Percentiles rank a stretch among this genome's conserved stretches.
These are phyloP conservation scores for Cheilosia pagana DNA, from an alignment of 2,888 invertebrate species.

Conservation along the genomic window DNA sequence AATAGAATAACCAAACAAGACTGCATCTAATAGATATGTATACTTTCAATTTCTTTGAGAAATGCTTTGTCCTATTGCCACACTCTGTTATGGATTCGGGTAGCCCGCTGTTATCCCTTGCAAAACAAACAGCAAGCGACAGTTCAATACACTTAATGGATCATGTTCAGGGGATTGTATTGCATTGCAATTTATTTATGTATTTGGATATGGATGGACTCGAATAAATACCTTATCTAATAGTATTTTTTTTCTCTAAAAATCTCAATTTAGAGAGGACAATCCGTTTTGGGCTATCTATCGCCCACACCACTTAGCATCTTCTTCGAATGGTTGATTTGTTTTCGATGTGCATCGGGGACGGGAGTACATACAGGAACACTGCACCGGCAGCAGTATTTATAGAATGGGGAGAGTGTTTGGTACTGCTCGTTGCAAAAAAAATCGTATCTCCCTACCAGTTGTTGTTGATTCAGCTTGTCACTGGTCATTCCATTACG, in stretches of 20 bases:
- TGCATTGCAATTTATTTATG: slow-evolving; percentile 24
- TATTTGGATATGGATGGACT: slow-evolving; percentile 30
- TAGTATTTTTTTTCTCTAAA: slow-evolving; percentile 43
- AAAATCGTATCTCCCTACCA: slow-evolving; percentile 45
- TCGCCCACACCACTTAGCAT: slow-evolving; percentile 30
- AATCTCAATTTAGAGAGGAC: slow-evolving; percentile 49
- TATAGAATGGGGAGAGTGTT: slow-evolving; percentile 10
- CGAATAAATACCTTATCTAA: slow-evolving; percentile 29
- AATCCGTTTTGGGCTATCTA: slow-evolving; percentile 35
- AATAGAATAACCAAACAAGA: slow-evolving; percentile 59
- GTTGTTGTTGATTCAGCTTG: slow-evolving; percentile 58
- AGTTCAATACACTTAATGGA: slow-evolving; percentile 66
- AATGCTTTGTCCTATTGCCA: slow-evolving; percentile 49
- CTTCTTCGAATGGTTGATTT: too few relatives aligned
- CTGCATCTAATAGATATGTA: slow-evolving; percentile 59
- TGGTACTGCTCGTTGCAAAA: slow-evolving; percentile 12
- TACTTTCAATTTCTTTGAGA: slow-evolving; percentile 53
- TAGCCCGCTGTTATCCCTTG: slow-evolving; percentile 7
- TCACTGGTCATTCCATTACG: slow-evolving; percentile 45
- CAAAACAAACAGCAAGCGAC: slow-evolving; percentile 31
- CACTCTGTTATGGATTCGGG: slow-evolving; percentile 13
- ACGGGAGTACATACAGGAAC: not conserved
- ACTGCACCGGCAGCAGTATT: not conserved
- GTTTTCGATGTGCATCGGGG: slow-evolving; percentile 12
- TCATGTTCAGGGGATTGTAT: slow-evolving; percentile 39